Base-by-base conservation (phyloP, 2,797 vertebrate species). In the Petrocephalus schoutedeni region DNA sequence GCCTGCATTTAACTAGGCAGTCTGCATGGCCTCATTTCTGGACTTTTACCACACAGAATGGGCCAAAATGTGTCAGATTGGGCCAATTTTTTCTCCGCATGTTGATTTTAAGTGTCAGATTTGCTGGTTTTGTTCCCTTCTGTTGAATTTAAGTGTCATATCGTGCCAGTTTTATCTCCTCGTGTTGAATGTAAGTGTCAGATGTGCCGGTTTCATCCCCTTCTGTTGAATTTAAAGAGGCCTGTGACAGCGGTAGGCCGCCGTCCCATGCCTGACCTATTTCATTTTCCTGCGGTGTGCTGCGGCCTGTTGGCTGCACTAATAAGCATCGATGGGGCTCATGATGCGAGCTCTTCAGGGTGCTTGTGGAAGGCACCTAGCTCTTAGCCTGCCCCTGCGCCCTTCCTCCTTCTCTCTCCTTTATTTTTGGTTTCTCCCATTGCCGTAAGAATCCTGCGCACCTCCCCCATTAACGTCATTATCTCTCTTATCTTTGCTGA, bases 401-500 rank as follows among this genome's bases (percentile, higher is more conserved):
- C 19, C 82, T 41, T 28, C n/a, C 19, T 56, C 7, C 23, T 21
- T 1, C 77, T 12, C 87, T 6, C 85, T 74, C 54, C 41, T 49
- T 10, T n/a, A 84, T 90, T 80, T 36, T 67, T 80, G 45, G 12
- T 87, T 71, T 83, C 54, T 89, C 57, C 57, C 49, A 45, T 88
- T 16, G 36, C 54, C 21, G 36, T 57, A 28, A 87, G 86, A 86
- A 88, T 88, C 89, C 54, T 74, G 64, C 90, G 90, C 89, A 92
- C 92, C 89, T 88, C 90, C 89, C 89, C 89, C 88, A 87, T 87
- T 49, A 58, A n/a, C 77, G 56, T 89, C 89, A 87, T 89, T 91
- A 90, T 91, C 90, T 91, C 87, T 85, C 91, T 90, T 92, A 92
- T 90, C 91, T 91, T 32, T 92, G 90, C 92, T 91, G 89, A 89